These are phyloP conservation scores for Heteropelma amictum DNA, from an alignment of 2,888 invertebrate genomes.

Conservation along the genomic window DNA sequence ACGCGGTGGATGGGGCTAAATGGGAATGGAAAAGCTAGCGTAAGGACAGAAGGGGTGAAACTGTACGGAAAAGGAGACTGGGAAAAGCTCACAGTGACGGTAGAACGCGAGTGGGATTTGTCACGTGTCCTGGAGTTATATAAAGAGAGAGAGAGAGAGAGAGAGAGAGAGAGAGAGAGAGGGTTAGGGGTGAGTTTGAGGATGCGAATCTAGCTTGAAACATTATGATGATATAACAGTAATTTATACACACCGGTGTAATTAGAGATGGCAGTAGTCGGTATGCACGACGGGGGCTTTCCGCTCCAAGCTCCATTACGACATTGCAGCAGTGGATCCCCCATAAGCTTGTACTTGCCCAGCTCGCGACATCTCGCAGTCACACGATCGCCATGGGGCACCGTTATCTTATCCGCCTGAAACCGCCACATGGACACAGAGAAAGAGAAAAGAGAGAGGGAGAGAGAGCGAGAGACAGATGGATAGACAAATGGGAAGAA, in stretches of 20 bases:
- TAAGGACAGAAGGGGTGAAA: not conserved
- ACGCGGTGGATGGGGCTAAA: not conserved
- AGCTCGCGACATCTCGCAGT: conserved; percentile 88
- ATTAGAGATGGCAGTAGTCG: conserved; percentile 91
- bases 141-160: not conserved
- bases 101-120: conserved; percentile 40
- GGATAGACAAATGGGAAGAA: not conserved
- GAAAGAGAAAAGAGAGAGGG: not conserved
- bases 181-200: not conserved
- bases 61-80: not conserved
- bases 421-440: conserved; percentile 41
- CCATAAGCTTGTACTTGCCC: conserved; percentile 90
- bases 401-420: conserved; percentile 75
- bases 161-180: not conserved
- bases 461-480: not conserved
- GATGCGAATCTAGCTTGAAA: conserved; percentile 47
- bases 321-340: conserved; percentile 87
- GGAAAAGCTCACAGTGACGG: not conserved
- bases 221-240: conserved; percentile 49
- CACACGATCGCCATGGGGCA: conserved; percentile 87
- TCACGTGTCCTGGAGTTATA: conserved; percentile 34
- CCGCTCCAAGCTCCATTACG: conserved; percentile 91
- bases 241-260: conserved; percentile 83
- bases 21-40: too few relatives aligned
- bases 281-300: conserved; percentile 89